phyloP scores from a whole-genome alignment of 2,113 vertebrate genomes.

The Halcyon senegalensis region DNA sequence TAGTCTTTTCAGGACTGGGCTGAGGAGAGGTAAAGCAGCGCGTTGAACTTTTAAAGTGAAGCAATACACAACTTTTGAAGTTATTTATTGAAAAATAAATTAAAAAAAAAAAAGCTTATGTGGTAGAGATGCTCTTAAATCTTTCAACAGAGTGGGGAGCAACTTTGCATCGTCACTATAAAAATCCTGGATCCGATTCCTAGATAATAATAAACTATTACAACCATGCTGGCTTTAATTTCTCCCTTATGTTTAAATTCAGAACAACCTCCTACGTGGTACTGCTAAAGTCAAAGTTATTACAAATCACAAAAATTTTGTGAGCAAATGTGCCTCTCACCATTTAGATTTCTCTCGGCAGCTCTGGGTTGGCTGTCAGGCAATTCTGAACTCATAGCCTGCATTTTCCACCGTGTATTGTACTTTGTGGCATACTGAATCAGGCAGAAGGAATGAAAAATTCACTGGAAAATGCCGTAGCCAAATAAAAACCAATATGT shows the following conservation, averaged over 20 bases:
- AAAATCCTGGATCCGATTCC: not conserved
- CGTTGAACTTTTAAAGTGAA: not conserved
- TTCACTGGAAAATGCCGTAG: not conserved
- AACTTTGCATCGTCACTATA: not conserved
- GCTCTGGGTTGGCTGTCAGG: not conserved
- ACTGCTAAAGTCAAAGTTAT: not conserved
- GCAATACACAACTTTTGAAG: not conserved
- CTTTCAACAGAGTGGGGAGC: not conserved
- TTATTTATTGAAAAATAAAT: not conserved
- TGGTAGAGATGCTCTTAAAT: not conserved
- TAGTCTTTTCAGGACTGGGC: not conserved
- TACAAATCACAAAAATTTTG: constrained; percentile 1
- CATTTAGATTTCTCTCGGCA: not conserved
- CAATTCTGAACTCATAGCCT: not conserved
- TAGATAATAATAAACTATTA: not conserved
- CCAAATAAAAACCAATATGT: constrained; percentile 17
- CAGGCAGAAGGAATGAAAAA: constrained; percentile 1
- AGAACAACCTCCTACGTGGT: not conserved
- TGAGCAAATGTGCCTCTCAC: not conserved
- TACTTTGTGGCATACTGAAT: not conserved
- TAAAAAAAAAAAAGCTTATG: not conserved
- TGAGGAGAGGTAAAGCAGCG: not conserved
- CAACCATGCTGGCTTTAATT: not conserved
- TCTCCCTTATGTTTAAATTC: not conserved
- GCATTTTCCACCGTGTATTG: not conserved